Percentiles rank a stretch among this genome's conserved stretches.
phyloP scores from a whole-genome alignment of 1,140 invertebrate species.

The Cydia splendana region DNA sequence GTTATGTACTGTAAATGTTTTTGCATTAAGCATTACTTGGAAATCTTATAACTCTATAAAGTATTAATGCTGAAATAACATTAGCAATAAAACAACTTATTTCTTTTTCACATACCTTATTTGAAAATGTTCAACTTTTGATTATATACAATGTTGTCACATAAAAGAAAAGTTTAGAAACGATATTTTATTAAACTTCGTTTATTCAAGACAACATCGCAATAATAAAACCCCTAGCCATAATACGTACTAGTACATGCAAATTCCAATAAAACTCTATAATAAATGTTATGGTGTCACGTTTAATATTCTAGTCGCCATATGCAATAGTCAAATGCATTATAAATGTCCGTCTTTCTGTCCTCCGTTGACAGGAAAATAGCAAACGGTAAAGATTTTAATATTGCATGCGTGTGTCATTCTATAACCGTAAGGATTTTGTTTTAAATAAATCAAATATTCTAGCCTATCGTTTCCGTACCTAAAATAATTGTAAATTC shows the following conservation, averaged over 20 bases:
- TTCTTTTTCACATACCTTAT: no score
- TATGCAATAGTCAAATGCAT: conserved; percentile 52
- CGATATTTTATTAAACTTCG: neutral
- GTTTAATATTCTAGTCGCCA: conserved; percentile 52
- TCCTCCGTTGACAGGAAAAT: conserved; percentile 59
- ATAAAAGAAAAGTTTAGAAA: no score
- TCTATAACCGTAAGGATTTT: neutral
- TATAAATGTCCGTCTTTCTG: conserved; percentile 48
- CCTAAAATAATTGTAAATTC: no score
- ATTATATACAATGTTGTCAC: no score
- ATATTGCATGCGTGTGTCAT: conserved; percentile 40
- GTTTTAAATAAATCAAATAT: neutral
- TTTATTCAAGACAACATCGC: neutral
- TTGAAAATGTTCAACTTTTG: no score
- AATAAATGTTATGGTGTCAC: conserved; percentile 34
- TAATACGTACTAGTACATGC: neutral
- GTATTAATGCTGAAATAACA: no score
- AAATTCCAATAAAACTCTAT: conserved; percentile 8
- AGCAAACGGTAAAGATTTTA: conserved; percentile 49
- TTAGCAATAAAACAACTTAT: no score
- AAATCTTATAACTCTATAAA: no score
- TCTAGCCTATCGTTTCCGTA: neutral
- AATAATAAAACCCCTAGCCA: neutral
- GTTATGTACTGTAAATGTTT: no score
- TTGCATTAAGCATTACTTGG: no score